Evolutionary conservation across 2,797 vertebrate species (phyloP).

Genomic region (Labeo calbasu): DNA sequence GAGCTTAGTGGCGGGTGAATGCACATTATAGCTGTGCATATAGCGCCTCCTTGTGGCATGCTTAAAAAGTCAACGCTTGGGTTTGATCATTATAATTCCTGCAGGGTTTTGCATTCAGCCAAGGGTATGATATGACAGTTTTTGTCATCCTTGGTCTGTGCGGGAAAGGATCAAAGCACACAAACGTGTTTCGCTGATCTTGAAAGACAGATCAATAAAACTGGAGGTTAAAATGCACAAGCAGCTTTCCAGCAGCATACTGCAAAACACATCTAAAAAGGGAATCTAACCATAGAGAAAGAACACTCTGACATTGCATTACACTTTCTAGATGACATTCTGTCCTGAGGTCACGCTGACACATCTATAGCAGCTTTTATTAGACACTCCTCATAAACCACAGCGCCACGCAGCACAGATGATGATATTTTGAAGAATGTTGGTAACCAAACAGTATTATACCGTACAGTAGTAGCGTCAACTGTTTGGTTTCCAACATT

Average conservation of each 20-base stretch:
- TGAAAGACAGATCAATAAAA: conserved; percentile 18
- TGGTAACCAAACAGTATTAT: not conserved
- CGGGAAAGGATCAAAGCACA: conserved; percentile 8
- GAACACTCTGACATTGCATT: not conserved
- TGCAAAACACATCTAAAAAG: not conserved
- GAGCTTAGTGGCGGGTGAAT: not conserved
- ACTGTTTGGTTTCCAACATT: not conserved
- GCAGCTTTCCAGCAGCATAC: not conserved
- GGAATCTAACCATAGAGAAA: not conserved
- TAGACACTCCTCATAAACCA: not conserved
- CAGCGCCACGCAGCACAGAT: not conserved
- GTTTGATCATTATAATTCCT: conserved; percentile 12
- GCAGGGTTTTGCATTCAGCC: conserved; percentile 1
- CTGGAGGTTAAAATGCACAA: conserved; percentile 1
- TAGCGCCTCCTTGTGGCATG: not conserved
- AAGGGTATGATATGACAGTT: conserved; percentile 11
- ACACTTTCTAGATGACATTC: not conserved
- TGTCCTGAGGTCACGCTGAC: not conserved
- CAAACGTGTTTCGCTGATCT: not conserved
- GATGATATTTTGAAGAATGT: not conserved
- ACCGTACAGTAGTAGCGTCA: no score
- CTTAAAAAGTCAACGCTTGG: not conserved
- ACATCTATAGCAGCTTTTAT: not conserved
- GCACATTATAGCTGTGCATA: not conserved
- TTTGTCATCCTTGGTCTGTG: not conserved